Conservation (phyloP, 2,113 vertebrate species). For the Eubucco bourcierii region DNA sequence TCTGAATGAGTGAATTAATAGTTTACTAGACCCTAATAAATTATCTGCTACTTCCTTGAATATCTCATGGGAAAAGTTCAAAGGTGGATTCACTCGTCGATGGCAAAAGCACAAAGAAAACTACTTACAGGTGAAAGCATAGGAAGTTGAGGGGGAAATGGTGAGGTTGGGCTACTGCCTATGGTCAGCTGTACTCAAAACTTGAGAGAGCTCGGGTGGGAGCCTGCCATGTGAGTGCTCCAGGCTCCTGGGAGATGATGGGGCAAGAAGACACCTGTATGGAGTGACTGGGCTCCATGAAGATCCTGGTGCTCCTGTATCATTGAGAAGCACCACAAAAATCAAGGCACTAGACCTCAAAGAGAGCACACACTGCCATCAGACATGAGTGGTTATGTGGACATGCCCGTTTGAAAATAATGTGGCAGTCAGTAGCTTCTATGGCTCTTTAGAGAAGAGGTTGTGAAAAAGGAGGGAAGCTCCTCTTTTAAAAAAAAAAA, state of each 20-base stretch:
- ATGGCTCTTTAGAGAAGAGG: constrained; percentile 28
- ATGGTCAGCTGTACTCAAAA: background rate
- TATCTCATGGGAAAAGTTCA: constrained; percentile 13
- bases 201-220: background rate
- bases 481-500: background rate
- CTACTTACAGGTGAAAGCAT: background rate
- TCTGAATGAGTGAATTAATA: constrained; percentile 1
- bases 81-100: background rate
- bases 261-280: background rate
- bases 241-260: background rate
- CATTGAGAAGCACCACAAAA: background rate
- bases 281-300: background rate
- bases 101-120: constrained; percentile 24
- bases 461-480: background rate
- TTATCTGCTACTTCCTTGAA: constrained; percentile 17
- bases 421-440: constrained; percentile 33
- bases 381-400: constrained; percentile 58
- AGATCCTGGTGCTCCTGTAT: background rate
- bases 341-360: background rate
- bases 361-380: background rate
- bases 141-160: constrained; percentile 26
- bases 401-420: constrained; percentile 55
- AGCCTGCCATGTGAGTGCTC: accelerated
- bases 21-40: constrained; percentile 47
- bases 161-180: background rate